Percentiles rank a stretch among this genome's conserved stretches.
Evolutionary conservation across 2,797 vertebrate genomes (phyloP).

Genomic region (Girardinus metallicus): DNA sequence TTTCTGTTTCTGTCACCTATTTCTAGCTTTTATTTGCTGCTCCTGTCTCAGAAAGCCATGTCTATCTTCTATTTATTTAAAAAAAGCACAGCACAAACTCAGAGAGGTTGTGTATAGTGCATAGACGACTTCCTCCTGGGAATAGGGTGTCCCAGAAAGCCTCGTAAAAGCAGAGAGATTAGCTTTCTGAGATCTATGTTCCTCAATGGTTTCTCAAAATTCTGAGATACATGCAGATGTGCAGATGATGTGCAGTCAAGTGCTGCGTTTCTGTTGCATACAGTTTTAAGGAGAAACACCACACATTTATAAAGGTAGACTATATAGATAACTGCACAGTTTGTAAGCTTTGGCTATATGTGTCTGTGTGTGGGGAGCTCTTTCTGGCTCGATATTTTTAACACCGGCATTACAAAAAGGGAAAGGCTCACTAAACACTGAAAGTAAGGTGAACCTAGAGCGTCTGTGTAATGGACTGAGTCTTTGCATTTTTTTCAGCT

Average conservation of each 20-base stretch:
- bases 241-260: conserved; percentile 33
- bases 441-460: conserved; percentile 1
- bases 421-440: background rate
- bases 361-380: background rate
- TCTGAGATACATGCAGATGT: conserved; percentile 36
- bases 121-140: conserved; percentile 59
- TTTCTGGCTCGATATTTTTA: background rate
- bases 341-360: conserved; percentile 3
- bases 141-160: conserved; percentile 68
- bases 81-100: conserved; percentile 50
- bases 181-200: conserved; percentile 41
- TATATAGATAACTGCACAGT: background rate
- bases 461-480: background rate
- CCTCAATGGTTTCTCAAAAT: background rate
- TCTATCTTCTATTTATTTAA: conserved; percentile 47
- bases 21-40: conserved; percentile 52
- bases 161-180: conserved; percentile 58
- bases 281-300: conserved; percentile 19
- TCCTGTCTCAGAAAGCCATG: conserved; percentile 46
- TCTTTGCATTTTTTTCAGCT: conserved; percentile 25
- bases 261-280: conserved; percentile 17
- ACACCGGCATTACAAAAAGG: background rate
- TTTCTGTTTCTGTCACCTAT: conserved; percentile 36
- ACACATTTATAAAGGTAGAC: conserved; percentile 15
- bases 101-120: conserved; percentile 63